phyloP scores from a whole-genome alignment of 2,888 invertebrate species.

The Brassicogethes aeneus region DNA sequence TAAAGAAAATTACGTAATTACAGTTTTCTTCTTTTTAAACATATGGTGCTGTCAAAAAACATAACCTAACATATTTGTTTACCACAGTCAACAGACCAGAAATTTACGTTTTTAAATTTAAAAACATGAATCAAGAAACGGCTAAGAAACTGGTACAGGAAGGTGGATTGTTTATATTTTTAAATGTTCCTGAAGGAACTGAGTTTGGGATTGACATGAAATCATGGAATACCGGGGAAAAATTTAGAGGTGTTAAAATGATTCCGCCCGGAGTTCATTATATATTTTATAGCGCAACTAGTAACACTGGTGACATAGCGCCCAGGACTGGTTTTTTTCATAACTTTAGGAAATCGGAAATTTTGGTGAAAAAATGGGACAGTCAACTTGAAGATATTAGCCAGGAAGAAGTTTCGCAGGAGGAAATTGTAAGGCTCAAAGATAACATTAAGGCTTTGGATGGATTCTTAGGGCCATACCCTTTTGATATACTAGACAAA shows the following conservation, averaged over 20 bases:
- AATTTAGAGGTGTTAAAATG: constrained; percentile 96
- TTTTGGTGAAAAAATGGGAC: constrained; percentile 86
- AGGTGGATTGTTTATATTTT: constrained; percentile 75
- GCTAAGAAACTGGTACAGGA: constrained; percentile 68
- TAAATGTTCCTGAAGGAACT: constrained; percentile 81
- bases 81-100: no score
- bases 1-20: no score
- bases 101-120: no score
- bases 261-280: constrained; percentile 96
- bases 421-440: constrained; percentile 56
- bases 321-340: constrained; percentile 68
- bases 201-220: constrained; percentile 96
- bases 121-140: constrained; percentile 67
- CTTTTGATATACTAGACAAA: constrained; percentile 76
- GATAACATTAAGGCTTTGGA: constrained; percentile 66
- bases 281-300: constrained; percentile 73
- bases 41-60: no score
- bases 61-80: no score
- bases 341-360: constrained; percentile 70
- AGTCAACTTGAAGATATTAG: constrained; percentile 64
- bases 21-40: no score
- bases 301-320: constrained; percentile 50
- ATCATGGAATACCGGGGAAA: constrained; percentile 82
- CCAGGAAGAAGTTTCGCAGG: constrained; percentile 53
- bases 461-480: constrained; percentile 79